Conservation (phyloP, 2,113 vertebrate genomes). For the Struthidea cinerea region DNA sequence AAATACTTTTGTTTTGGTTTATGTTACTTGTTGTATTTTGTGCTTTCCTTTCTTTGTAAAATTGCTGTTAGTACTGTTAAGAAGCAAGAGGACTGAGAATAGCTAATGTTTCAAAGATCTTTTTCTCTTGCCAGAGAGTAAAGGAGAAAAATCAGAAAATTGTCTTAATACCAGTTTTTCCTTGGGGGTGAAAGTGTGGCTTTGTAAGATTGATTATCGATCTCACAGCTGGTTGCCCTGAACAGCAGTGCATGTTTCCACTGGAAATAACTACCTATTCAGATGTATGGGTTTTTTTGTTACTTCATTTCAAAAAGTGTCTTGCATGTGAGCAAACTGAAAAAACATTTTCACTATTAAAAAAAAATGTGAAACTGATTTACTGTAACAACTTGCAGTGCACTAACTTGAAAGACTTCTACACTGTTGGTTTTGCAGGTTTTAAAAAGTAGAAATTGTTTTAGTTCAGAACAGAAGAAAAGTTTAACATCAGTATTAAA, state of each 20-base stretch:
- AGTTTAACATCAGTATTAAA: conserved; percentile 45
- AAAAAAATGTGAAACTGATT: conserved; percentile 15
- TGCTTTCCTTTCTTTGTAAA: conserved; percentile 42
- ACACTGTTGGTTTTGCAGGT: conserved; percentile 61
- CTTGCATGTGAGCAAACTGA: neutral
- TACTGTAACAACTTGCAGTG: conserved; percentile 6
- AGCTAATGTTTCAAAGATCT: neutral
- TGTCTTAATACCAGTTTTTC: neutral
- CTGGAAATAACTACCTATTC: neutral
- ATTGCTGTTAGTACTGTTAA: neutral
- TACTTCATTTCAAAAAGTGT: neutral
- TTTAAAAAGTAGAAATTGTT: conserved; percentile 55
- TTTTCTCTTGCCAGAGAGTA: neutral
- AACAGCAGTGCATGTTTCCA: neutral
- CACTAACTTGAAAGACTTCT: conserved; percentile 51
- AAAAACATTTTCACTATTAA: neutral
- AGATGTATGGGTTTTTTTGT: neutral
- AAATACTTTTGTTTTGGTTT: neutral
- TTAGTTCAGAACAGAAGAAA: conserved; percentile 54
- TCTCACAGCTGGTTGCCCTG: neutral
- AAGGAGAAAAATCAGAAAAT: neutral
- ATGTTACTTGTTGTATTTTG: conserved; percentile 48
- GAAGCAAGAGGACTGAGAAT: neutral
- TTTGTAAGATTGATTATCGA: neutral
- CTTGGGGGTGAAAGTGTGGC: neutral